These are phyloP conservation scores for Suncus etruscus DNA, from an alignment of 2,113 vertebrate species.

Conservation along the genomic window DNA sequence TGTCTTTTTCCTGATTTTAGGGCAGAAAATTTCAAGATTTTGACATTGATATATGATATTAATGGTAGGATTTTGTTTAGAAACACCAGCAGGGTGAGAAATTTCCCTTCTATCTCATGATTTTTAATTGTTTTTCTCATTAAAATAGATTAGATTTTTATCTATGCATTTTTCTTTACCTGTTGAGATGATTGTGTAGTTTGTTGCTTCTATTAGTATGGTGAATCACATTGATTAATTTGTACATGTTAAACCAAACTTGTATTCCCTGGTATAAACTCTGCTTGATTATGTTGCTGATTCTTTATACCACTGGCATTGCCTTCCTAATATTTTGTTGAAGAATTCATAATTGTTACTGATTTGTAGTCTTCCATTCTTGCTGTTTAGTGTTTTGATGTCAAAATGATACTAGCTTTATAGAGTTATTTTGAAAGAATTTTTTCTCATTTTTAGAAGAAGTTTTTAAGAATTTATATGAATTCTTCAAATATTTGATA, in stretches of 20 bases:
- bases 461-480: background rate
- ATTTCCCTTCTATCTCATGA: background rate
- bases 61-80: background rate
- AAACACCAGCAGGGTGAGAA: background rate
- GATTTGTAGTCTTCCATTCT: background rate
- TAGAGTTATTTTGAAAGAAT: background rate
- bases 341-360: background rate
- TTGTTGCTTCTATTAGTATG: background rate
- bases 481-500: background rate
- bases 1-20: background rate
- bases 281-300: background rate
- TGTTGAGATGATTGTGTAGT: background rate
- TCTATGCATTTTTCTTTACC: background rate
- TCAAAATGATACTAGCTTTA: background rate
- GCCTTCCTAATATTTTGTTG: background rate
- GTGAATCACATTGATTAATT: background rate
- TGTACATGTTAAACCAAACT: background rate
- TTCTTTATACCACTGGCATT: background rate
- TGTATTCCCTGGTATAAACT: background rate
- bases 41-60: background rate
- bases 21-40: background rate
- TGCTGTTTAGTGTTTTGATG: background rate
- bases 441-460: background rate
- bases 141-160: background rate
- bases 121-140: constrained; percentile 16